Base-by-base conservation (phyloP, 2,113 vertebrate genomes). In the Catagonus wagneri region DNA sequence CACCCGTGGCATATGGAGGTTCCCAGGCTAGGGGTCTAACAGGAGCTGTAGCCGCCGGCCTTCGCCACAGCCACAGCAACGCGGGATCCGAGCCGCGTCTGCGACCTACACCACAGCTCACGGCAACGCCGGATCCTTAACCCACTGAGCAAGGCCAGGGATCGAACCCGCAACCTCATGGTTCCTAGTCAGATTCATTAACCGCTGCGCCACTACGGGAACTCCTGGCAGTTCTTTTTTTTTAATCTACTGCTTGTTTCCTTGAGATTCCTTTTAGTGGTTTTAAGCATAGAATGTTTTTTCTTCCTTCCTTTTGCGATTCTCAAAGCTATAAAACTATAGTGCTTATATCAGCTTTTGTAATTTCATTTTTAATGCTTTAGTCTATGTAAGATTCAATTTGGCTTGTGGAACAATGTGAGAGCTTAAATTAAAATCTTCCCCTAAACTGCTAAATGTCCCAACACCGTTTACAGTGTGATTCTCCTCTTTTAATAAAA, bases 201-300 rank as follows among this genome's bases (percentile, higher is more conserved):
- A n/a, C n/a, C n/a, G n/a, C n/a, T n/a, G n/a, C n/a, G n/a, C n/a
- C n/a, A n/a, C n/a, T n/a, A n/a, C n/a, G n/a, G n/a, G n/a, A n/a
- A n/a, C n/a, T n/a, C n/a, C n/a, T 66, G 52, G n/a, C 66, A 20
- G 29, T 60, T 84, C 54, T 76, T 44, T 79, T 95, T 95, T 96
- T 84, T 79, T 56, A 63, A 80, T 84, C 20, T 83, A n/a, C 7
- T 71, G 3, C 17, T 58, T 79, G 16, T 83, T 90, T 90, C 23
- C n/a, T 72, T 88, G 83, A 86, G 76, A 60, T 93, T 84, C 25
- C 25, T 80, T 69, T 58, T 61, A 84, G 58, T 91, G 52, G 14
- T 72, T 93, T 93, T 74, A 93, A 79, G 71, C 15, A 58, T 32
- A 84, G 44, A 34, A 74, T 63, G 36, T 61, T 78, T 90, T 68